phyloP scores from a whole-genome alignment of 30 jellyfish, hydroid and myxozoan species.

The Thelohanellus kitauei region DNA sequence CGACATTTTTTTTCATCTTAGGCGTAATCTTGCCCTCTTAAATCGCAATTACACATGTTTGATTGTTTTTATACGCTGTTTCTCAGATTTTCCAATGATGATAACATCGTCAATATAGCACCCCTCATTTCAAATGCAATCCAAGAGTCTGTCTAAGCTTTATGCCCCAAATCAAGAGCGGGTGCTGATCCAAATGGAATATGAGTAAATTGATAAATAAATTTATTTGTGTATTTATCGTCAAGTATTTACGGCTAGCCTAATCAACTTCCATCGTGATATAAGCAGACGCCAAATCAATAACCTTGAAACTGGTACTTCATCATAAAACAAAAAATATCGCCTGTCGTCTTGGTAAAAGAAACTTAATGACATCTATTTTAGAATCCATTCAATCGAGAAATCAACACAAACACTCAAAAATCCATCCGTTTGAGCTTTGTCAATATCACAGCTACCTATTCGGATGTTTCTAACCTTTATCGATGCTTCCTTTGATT shows the following conservation, averaged over 20 bases:
- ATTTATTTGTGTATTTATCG: slow-evolving; percentile 13
- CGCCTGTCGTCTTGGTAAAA: neutral
- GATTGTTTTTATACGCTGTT: slow-evolving; percentile 5
- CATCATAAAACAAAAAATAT: too few species aligned
- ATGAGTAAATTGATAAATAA: slow-evolving; percentile 7
- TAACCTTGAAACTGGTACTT: neutral
- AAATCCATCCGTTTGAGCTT: neutral
- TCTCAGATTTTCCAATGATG: slow-evolving; percentile 1
- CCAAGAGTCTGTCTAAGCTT: slow-evolving; percentile 8
- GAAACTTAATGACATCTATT: too few species aligned
- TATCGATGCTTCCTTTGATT: neutral
- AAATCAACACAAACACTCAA: neutral
- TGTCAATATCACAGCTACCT: neutral
- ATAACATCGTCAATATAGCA: slow-evolving; percentile 13
- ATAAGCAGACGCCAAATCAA: slow-evolving; percentile 8
- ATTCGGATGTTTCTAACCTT: too few species aligned
- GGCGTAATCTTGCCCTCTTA: neutral
- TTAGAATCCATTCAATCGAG: neutral
- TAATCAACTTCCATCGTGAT: slow-evolving; percentile 8
- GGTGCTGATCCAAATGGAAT: slow-evolving; percentile 17
- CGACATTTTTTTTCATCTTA: slow-evolving; percentile 5
- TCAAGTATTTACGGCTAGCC: slow-evolving; percentile 5
- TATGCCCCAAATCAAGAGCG: slow-evolving; percentile 24
- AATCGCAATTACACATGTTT: slow-evolving; percentile 1
- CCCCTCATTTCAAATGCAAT: slow-evolving; percentile 2